Percentiles rank a stretch among this genome's conserved stretches.
Evolutionary conservation across 2,797 vertebrate genomes (phyloP).

Genomic region (Anguilla megastoma): DNA sequence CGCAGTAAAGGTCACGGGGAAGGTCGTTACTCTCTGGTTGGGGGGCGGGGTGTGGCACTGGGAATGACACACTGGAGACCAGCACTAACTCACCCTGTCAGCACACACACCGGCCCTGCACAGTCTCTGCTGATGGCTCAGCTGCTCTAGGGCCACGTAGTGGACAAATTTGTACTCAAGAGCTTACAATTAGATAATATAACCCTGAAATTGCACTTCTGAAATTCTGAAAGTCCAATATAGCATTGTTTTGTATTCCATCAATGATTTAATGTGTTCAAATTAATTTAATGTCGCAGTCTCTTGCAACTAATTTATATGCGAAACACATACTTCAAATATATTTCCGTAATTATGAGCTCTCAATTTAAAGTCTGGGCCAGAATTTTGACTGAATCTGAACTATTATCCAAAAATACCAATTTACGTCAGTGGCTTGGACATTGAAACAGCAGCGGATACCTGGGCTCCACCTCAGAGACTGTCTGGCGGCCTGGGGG

Average conservation of each 20-base stretch:
- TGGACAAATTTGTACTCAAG: not conserved
- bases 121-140: slow-evolving; percentile 3
- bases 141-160: not conserved
- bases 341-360: not conserved
- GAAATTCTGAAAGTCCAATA: not conserved
- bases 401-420: not conserved
- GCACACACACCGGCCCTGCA: not conserved
- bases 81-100: slow-evolving; percentile 25
- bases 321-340: not conserved
- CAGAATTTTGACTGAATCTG: not conserved
- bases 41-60: not conserved
- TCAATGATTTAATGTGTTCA: not conserved
- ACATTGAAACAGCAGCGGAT: not conserved
- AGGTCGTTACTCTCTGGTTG: not conserved
- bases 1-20: not conserved
- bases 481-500: not conserved
- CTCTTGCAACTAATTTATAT: not conserved
- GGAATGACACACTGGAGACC: not conserved
- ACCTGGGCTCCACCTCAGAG: slow-evolving; percentile 4
- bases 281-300: not conserved
- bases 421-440: not conserved
- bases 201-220: not conserved
- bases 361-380: not conserved
- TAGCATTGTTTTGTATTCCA: not conserved
- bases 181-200: not conserved